Base-by-base conservation (phyloP, 2,888 invertebrate species). In the Spisula subtruncata region DNA sequence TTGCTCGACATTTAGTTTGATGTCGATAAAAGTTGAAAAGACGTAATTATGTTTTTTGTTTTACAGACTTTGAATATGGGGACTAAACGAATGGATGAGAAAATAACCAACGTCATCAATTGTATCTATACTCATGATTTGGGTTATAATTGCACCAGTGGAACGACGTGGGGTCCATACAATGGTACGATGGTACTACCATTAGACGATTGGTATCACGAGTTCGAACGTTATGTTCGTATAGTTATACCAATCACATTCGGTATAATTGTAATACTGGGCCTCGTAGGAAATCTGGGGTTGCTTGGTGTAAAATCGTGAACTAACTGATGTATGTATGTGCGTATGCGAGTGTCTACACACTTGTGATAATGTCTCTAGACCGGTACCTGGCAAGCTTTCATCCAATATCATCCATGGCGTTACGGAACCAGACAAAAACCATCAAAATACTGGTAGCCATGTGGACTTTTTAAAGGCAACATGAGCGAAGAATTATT, bases 351-450 rank as follows among this genome's bases (percentile, higher is more conserved):
- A 98, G 98, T 94, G 98, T 99, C 8, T n/a, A n/a, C n/a, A n/a
- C n/a, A n/a, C n/a, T n/a, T n/a, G n/a, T n/a, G n/a, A n/a, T n/a
- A n/a, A n/a, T n/a, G n/a, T n/a, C n/a, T n/a, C n/a, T n/a, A n/a
- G n/a, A n/a, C n/a, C n/a, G n/a, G n/a, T n/a, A n/a, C 96, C 97
- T 99, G 97, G 99, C 99, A 51, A 99, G 99, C 1, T 99, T 99
- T 1, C 98, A 98, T 96, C 99, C 99, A 5, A 98, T 99, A 93
- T 98, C 98, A 0, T 98, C 98, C 83, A 98, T 98, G 98, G 98
- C 98, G 0, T 96, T 98, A 93, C 97, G 99, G 87, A 98, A 98
- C 1, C 98, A 98, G 96, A 97, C 97, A 91, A 98, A 98, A 96
- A 98, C 99, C n/a, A 97, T 98, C 93, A 96, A 98, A 86, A 98